Percentiles rank a stretch among this genome's conserved stretches.
Evolutionary conservation across 1,140 invertebrate genomes (phyloP).

Genomic region (honey bee (Apis mellifera)): DNA sequence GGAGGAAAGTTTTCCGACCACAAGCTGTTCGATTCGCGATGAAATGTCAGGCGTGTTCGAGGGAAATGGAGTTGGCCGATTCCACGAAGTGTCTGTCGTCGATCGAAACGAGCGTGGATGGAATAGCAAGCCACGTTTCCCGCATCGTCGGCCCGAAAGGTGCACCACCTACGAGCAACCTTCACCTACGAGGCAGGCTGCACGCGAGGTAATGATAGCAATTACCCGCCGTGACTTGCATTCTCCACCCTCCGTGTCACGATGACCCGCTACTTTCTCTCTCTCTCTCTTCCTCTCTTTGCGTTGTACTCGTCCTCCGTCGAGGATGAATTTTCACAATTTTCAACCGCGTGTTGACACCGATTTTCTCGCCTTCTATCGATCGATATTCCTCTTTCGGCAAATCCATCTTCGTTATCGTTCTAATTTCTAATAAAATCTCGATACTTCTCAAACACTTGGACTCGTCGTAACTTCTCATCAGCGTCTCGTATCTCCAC

Average conservation of each 20-base stretch:
- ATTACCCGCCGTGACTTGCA: constrained; percentile 79
- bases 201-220: constrained; percentile 71
- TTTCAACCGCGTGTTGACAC: constrained; percentile 4
- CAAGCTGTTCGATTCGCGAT: not conserved
- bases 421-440: no score
- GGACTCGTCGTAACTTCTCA: no score
- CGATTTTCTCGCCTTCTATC: constrained; percentile 39
- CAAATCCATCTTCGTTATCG: no score
- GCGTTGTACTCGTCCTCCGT: constrained; percentile 44
- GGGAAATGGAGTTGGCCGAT: not conserved
- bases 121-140: constrained; percentile 41
- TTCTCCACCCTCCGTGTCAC: constrained; percentile 62
- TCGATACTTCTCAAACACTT: no score
- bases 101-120: constrained; percentile 34
- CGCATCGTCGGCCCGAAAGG: constrained; percentile 10
- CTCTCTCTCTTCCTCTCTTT: not conserved
- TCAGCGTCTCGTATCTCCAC: no score
- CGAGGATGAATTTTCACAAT: constrained; percentile 62
- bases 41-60: not conserved
- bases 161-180: constrained; percentile 55
- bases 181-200: constrained; percentile 56
- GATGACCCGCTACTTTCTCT: constrained; percentile 65
- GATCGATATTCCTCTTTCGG: not conserved
- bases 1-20: not conserved
- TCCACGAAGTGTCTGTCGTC: constrained; percentile 23